phyloP scores from a whole-genome alignment of 1,140 invertebrate genomes.

The Pentalonia nigronervosa region DNA sequence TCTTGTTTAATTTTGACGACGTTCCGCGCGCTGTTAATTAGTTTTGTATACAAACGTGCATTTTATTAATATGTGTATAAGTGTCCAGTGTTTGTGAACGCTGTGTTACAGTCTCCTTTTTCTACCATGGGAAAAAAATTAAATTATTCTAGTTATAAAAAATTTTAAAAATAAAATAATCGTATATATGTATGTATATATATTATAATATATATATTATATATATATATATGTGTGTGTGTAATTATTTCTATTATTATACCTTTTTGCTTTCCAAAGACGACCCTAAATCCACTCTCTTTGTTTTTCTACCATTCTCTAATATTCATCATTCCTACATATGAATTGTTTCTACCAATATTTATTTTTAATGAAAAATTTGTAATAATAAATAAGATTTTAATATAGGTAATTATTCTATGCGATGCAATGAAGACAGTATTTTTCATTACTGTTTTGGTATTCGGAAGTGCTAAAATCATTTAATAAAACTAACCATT shows the following conservation, averaged over 20 bases:
- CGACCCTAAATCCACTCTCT: background rate
- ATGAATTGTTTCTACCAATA: background rate
- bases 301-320: background rate
- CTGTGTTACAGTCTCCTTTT: conserved; percentile 62
- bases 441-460: background rate
- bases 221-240: conserved; percentile 36
- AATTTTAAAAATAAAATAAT: conserved; percentile 21
- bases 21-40: conserved; percentile 54
- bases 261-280: background rate
- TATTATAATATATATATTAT: conserved; percentile 41
- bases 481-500: background rate
- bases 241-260: conserved; percentile 13
- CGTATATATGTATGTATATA: conserved; percentile 33
- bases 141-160: conserved; percentile 63
- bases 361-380: no score
- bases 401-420: background rate
- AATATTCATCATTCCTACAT: background rate
- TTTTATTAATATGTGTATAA: conserved; percentile 58
- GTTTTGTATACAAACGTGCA: conserved; percentile 58
- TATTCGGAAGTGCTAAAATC: background rate
- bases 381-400: background rate
- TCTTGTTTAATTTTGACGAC: conserved; percentile 58
- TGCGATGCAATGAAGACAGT: background rate
- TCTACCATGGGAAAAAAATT: conserved; percentile 62
- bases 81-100: conserved; percentile 52